These are phyloP conservation scores for Aphodius granarius DNA, from an alignment of 2,888 invertebrate genomes.

Conservation along the genomic window DNA sequence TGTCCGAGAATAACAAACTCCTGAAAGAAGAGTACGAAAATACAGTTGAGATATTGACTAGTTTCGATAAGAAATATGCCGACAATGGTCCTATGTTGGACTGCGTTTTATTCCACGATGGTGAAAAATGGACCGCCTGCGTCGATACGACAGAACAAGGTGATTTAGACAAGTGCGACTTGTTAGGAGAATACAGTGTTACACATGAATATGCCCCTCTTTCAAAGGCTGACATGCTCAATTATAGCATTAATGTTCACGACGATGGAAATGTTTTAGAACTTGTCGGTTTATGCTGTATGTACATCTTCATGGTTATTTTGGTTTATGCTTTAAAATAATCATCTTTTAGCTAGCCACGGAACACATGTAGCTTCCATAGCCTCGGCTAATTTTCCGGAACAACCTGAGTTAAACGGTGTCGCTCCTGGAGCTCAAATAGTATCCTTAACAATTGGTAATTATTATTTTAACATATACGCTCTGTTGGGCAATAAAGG, in stretches of 20 bases:
- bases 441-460: constrained; percentile 82
- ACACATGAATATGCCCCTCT: constrained; percentile 79
- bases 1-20: constrained; percentile 71
- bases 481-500: too few relatives aligned
- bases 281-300: constrained; percentile 93
- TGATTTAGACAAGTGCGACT: constrained; percentile 72
- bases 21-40: constrained; percentile 88
- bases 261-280: constrained; percentile 89
- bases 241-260: constrained; percentile 89
- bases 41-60: constrained; percentile 78
- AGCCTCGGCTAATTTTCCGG: constrained; percentile 87
- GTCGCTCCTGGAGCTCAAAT: constrained; percentile 96
- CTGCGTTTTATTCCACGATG: constrained; percentile 91
- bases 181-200: constrained; percentile 79
- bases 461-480: constrained; percentile 32
- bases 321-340: background rate
- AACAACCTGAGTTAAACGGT: constrained; percentile 86
- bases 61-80: constrained; percentile 82
- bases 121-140: constrained; percentile 86
- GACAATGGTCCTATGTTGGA: constrained; percentile 92
- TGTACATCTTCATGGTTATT: too few relatives aligned
- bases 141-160: constrained; percentile 84
- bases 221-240: constrained; percentile 78
- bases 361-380: constrained; percentile 98
- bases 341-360: constrained; percentile 76